These are phyloP conservation scores for Diorhabda sublineata DNA, from an alignment of 1,140 invertebrate genomes.

Conservation along the genomic window DNA sequence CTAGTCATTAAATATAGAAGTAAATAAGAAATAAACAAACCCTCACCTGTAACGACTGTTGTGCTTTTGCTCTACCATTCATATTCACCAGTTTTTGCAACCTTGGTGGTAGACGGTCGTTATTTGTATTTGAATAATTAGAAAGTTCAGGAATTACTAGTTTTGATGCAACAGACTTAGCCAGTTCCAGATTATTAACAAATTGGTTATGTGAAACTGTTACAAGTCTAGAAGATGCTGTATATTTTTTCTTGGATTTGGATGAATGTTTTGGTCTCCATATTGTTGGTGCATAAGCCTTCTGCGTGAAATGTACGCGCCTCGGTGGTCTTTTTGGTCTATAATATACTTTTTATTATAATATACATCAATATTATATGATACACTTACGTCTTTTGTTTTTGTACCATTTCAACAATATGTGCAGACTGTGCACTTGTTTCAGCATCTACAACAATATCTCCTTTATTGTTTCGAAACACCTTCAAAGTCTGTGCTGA, in stretches of 20 bases:
- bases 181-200: slow-evolving; percentile 16
- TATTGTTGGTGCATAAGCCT: neutral
- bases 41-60: neutral
- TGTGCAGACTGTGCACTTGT: slow-evolving; percentile 54
- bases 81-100: neutral
- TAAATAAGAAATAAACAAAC: too few species aligned
- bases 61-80: neutral
- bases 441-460: slow-evolving; percentile 53
- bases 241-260: slow-evolving; percentile 7
- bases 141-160: slow-evolving; percentile 21
- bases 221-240: slow-evolving; percentile 22
- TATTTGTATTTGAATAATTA: neutral
- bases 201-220: slow-evolving; percentile 34
- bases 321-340: too few species aligned
- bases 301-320: too few species aligned
- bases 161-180: slow-evolving; percentile 14
- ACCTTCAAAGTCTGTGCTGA: slow-evolving; percentile 52
- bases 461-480: slow-evolving; percentile 44
- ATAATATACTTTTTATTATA: too few species aligned
- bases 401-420: slow-evolving; percentile 55
- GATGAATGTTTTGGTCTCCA: slow-evolving; percentile 29
- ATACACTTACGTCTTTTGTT: slow-evolving; percentile 50
- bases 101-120: neutral
- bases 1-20: too few species aligned
- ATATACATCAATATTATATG: too few species aligned